A percentile compares a stretch with the other conserved stretches of the same genome.
These are phyloP conservation scores for Circaetus cinerascens DNA, from an alignment of 2,113 vertebrate genomes.

Conservation along the genomic window DNA sequence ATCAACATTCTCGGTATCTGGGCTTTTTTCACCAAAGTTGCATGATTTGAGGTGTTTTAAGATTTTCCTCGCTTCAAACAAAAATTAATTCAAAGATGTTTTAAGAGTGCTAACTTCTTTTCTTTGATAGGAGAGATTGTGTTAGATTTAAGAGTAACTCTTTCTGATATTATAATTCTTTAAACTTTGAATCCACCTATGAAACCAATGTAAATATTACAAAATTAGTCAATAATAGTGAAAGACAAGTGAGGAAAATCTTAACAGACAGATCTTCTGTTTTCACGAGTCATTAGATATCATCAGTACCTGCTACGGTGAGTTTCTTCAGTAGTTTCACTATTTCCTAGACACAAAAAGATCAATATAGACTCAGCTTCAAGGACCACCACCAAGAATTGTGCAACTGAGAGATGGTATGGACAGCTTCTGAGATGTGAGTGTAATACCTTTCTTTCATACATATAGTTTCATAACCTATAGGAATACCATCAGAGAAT, in stretches of 20 bases:
- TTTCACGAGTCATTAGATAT: neutral
- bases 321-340: neutral
- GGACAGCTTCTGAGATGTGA: neutral
- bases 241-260: neutral
- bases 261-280: neutral
- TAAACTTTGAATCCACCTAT: neutral
- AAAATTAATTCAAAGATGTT: neutral
- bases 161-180: neutral
- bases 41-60: neutral
- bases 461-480: neutral
- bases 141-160: neutral
- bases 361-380: neutral
- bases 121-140: neutral
- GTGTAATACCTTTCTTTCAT: neutral
- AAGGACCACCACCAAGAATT: neutral
- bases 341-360: neutral
- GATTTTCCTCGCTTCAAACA: neutral
- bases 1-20: neutral
- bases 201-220: neutral
- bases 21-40: accelerated
- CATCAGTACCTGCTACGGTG: neutral
- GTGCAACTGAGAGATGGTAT: neutral
- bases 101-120: neutral
- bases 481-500: neutral
- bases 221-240: neutral